phyloP scores from a whole-genome alignment of 2,888 invertebrate genomes.

The Cyaniris semiargus region DNA sequence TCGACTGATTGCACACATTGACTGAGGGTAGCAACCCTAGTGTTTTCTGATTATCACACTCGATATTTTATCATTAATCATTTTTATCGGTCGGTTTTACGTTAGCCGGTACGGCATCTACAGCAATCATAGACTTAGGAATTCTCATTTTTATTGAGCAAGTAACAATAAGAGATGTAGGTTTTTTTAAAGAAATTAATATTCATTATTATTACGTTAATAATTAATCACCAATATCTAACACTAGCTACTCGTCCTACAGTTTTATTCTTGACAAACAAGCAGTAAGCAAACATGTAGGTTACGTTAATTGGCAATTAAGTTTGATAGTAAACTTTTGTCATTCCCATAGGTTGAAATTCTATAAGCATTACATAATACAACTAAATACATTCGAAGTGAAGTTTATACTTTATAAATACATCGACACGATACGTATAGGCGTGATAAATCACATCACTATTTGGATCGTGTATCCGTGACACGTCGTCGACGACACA shows the following conservation, averaged over 20 bases:
- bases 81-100: conserved; percentile 1
- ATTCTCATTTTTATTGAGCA: not conserved
- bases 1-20: conserved; percentile 76
- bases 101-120: not conserved
- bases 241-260: no score
- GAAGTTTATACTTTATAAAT: conserved; percentile 16
- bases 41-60: conserved; percentile 30
- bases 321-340: not conserved
- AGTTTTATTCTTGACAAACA: no score
- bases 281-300: no score
- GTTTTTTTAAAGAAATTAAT: not conserved
- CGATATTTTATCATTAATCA: conserved; percentile 21
- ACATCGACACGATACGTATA: conserved; percentile 37
- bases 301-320: no score
- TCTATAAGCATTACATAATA: not conserved
- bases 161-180: not conserved
- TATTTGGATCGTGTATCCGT: conserved; percentile 63
- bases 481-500: conserved; percentile 63
- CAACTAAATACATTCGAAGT: conserved; percentile 2
- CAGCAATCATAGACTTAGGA: not conserved
- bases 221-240: no score
- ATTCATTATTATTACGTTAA: no score
- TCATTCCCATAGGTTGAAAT: not conserved
- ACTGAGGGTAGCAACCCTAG: conserved; percentile 45
- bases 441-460: conserved; percentile 43